Percentiles rank a stretch among this genome's conserved stretches.
Conservation (phyloP, 2,113 vertebrate species). For the Corvus cornix region DNA sequence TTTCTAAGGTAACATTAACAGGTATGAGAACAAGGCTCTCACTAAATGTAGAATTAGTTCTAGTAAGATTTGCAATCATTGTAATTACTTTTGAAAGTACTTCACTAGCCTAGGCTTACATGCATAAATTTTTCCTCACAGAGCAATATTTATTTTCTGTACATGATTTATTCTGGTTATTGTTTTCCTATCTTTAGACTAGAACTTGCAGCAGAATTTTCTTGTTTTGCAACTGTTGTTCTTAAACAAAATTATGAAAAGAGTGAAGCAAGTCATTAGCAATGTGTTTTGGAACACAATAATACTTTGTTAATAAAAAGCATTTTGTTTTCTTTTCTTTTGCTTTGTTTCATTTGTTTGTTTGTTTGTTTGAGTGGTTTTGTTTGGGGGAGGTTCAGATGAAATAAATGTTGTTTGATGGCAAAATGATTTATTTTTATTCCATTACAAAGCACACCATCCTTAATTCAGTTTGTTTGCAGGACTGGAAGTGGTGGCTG, state of each 20-base stretch:
- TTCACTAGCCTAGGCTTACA: not conserved
- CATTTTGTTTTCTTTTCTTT: not conserved
- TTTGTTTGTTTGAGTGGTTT: not conserved
- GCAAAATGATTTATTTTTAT: not conserved
- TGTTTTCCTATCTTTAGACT: not conserved
- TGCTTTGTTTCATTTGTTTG: not conserved
- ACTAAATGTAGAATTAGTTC: not conserved
- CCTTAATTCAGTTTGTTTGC: not conserved
- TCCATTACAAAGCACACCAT: not conserved
- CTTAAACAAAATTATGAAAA: not conserved
- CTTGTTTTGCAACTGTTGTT: not conserved
- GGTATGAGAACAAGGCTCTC: not conserved
- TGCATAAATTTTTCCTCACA: not conserved
- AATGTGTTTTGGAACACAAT: not conserved
- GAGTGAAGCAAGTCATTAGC: not conserved
- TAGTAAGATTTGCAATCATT: not conserved
- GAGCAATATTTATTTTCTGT: not conserved
- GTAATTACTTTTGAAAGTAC: not conserved
- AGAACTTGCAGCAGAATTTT: not conserved
- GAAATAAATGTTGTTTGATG: not conserved
- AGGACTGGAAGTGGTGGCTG: not conserved
- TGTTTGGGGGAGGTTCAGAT: not conserved
- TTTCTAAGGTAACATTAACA: not conserved
- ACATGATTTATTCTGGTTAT: not conserved
- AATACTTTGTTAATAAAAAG: not conserved